Evolutionary conservation across 2,888 invertebrate species (phyloP), one percentile per base, ranked within the genome.

Genomic region (Druceiella hillmani): DNA sequence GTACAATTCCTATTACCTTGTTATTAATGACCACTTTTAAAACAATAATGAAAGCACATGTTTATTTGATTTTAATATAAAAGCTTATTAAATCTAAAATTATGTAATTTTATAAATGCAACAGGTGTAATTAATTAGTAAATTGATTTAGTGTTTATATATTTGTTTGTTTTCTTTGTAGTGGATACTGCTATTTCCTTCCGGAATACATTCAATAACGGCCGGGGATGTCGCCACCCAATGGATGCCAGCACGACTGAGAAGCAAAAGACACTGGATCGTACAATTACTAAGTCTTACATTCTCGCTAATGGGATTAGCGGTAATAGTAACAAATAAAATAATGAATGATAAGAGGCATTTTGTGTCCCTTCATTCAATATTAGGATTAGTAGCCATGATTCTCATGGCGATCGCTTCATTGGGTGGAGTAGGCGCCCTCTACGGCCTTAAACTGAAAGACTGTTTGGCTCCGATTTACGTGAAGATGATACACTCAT

Each of bases 181-280:
- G 72, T 73, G 71, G 71, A 48, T 68, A 43, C 50, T 71, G 32
- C 48, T 71, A 17, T 70, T 73, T 71, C 62, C 68, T 9, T 57
- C 67, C 28, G 72, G 70, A 13, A 56, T 73, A 17, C 71, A 72
- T 54, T 61, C 72, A 7, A 57, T 73, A 7, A 64, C 68, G 24
- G 69, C 71, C 3, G 70, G 70, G 12, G 72, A 72, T 45, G 51
- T 65, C 27, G 70, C 71, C 11, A 67, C 72, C n/a, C 68, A 69
- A 46, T 71, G 70, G 71, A 67, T 71, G 66, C 71, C 72, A 2
- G 64, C 70, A 50, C 55, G 68, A 28, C 52, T 69, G 20, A 55
- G 66, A 37, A 68, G 69, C 50, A 68, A 70, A 31, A 62, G 72
- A 17, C 72, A 73, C 50, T 72, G 72, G 72, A 56, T 71, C 2